Base-by-base conservation (phyloP, 2,888 invertebrate species). In the Sesia bembeciformis region DNA sequence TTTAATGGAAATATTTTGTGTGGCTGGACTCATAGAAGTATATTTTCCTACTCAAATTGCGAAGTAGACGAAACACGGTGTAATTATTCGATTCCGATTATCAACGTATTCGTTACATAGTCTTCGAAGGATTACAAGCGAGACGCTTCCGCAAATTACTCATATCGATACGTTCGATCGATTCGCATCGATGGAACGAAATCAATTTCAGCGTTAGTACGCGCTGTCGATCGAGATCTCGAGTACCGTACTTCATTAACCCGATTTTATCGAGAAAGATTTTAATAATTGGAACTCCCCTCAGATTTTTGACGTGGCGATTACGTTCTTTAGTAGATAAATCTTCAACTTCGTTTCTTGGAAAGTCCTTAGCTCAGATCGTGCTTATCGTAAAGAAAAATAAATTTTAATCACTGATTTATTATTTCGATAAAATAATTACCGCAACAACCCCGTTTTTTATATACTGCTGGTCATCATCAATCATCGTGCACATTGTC, bases 241-340 rank as follows among this genome's bases (percentile, higher is more conserved):
- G 67, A 68, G 74, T 76, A 78, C 84, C 81, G 84, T 84, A 83
- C 84, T 85, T 86, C 84, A 86, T 88, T 88, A 86, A 81, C 77
- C 81, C 74, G 88, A 88, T 88, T 84, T 85, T 88, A 86, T 89
- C 88, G 69, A 63, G 70, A 72, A 68, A 70, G 74, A 76, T 87
- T 86, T 84, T 83, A 76, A 76, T 87, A 78, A 85, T 84, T 80
- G 81, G 74, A 74, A 74, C 78, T 73, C 74, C 67, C 65, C 66
- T 71, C 76, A 72, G 76, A 77, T 74, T 83, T 81, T 80, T 78
- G 83, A 81, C 77, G 74, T 65, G 64, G 62, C 70, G 79, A 84
- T 85, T 80, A 78, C 81, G 76, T 78, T 81, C 67, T 75, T 67
- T 66, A 62, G 62, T 54, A 70, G 78, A 79, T 80, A 74, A 76